A percentile compares a stretch with the other conserved stretches of the same genome.
These are phyloP conservation scores for Oreochromis spilurus DNA, from an alignment of 2,113 vertebrate genomes.

Conservation along the genomic window DNA sequence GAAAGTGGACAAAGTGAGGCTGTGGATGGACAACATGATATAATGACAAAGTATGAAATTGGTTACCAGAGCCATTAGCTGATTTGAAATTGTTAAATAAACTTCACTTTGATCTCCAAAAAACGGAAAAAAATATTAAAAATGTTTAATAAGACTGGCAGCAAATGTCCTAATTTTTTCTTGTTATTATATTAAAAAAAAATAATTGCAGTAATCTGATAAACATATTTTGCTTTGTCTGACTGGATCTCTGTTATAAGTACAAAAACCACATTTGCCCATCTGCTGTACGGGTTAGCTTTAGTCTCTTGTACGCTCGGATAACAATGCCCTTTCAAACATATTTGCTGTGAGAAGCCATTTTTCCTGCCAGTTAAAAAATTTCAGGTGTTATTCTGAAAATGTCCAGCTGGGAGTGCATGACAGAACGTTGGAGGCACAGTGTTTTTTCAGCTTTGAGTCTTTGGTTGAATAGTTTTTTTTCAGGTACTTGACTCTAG, in stretches of 20 bases:
- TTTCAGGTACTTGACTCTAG: background rate
- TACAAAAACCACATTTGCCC: background rate
- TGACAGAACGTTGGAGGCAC: background rate
- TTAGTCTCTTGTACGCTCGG: background rate
- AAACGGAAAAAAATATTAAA: fast-evolving
- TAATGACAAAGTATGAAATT: background rate
- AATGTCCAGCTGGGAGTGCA: background rate
- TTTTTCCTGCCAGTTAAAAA: background rate
- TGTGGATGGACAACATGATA: background rate
- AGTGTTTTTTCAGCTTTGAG: background rate
- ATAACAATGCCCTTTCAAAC: background rate
- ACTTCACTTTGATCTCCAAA: background rate
- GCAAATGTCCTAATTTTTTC: background rate
- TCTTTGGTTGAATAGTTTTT: background rate
- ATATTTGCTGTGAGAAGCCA: fast-evolving
- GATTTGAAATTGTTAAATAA: background rate
- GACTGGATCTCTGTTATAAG: background rate
- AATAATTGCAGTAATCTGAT: background rate
- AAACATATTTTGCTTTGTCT: background rate
- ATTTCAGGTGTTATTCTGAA: background rate
- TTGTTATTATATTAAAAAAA: background rate
- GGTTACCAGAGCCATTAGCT: background rate
- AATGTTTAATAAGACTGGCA: background rate
- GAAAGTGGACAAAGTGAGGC: constrained; percentile 7
- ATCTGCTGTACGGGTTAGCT: fast-evolving